Conservation (phyloP, 2,888 invertebrate species). For the Anagyrus pseudococci region DNA sequence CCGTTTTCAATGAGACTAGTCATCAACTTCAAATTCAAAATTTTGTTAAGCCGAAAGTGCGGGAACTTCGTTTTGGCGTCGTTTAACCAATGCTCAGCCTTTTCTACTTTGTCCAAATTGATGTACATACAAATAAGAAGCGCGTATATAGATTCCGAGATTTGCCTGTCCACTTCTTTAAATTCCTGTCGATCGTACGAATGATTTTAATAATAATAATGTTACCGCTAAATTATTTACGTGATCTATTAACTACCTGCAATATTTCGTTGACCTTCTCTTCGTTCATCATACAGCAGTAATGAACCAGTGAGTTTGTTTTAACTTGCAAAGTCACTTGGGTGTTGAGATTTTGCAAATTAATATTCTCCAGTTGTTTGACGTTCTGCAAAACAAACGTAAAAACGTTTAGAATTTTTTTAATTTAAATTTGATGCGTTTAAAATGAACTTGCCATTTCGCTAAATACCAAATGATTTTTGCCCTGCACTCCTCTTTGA, state of each 20-base stretch:
- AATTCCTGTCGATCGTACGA: conserved; percentile 3
- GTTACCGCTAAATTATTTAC: too few relatives aligned
- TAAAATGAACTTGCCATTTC: background rate
- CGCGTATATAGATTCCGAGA: background rate
- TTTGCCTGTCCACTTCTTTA: background rate
- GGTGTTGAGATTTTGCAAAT: background rate
- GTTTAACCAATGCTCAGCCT: conserved; percentile 7
- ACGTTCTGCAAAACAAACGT: conserved; percentile 10
- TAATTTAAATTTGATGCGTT: background rate
- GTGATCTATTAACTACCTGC: background rate
- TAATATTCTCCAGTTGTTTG: conserved; percentile 12
- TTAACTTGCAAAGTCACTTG: background rate
- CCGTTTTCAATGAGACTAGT: background rate
- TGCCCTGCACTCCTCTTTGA: too few relatives aligned
- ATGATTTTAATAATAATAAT: background rate
- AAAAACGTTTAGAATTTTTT: background rate
- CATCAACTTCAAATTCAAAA: background rate
- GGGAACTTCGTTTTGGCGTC: too few relatives aligned
- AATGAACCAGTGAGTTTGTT: background rate
- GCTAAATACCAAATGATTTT: background rate
- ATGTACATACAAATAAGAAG: background rate
- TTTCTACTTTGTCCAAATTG: conserved; percentile 6
- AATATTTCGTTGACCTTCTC: conserved; percentile 2
- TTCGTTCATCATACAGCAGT: conserved; percentile 3
- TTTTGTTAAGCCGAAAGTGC: background rate